Evolutionary conservation across 2,797 vertebrate genomes (phyloP).

Genomic region (Momotus momota): DNA sequence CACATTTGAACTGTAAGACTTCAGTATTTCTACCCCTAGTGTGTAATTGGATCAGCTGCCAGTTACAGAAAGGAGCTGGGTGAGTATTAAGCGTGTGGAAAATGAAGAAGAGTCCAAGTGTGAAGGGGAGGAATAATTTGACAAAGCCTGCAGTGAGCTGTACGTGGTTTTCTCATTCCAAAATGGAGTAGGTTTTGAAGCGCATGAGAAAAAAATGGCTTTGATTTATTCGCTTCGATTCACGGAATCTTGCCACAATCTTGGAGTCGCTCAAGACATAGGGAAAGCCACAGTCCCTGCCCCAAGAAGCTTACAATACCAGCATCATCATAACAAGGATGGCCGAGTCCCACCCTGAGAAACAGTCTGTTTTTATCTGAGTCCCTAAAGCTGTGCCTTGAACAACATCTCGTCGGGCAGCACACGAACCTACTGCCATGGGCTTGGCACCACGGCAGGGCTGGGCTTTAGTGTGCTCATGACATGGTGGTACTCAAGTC

Average conservation of each 20-base stretch:
- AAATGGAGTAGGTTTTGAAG: slow-evolving; percentile 72
- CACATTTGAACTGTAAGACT: slow-evolving; percentile 61
- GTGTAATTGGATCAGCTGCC: slow-evolving; percentile 64
- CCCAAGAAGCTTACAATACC: slow-evolving; percentile 19
- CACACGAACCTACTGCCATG: background rate
- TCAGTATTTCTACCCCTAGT: slow-evolving; percentile 54
- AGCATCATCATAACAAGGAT: background rate
- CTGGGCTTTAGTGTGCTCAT: background rate
- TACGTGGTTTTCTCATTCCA: slow-evolving; percentile 21
- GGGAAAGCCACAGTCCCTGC: background rate
- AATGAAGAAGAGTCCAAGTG: slow-evolving; percentile 62
- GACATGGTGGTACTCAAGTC: background rate
- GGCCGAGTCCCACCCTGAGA: background rate
- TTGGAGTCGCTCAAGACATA: slow-evolving; percentile 25
- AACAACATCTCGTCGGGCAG: background rate
- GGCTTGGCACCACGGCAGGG: background rate
- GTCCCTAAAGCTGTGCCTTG: background rate
- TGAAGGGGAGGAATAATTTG: slow-evolving; percentile 69
- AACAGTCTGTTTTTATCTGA: background rate
- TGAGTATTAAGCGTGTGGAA: slow-evolving; percentile 64
- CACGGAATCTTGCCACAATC: slow-evolving; percentile 44
- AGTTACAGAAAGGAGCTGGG: slow-evolving; percentile 61
- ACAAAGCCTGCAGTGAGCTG: slow-evolving; percentile 67
- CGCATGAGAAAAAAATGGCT: background rate
- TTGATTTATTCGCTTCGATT: slow-evolving; percentile 63